Evolutionary conservation across 2,888 invertebrate genomes (phyloP), one percentile per base, ranked within the genome.

Genomic region (Tromatobia lineatoria): DNA sequence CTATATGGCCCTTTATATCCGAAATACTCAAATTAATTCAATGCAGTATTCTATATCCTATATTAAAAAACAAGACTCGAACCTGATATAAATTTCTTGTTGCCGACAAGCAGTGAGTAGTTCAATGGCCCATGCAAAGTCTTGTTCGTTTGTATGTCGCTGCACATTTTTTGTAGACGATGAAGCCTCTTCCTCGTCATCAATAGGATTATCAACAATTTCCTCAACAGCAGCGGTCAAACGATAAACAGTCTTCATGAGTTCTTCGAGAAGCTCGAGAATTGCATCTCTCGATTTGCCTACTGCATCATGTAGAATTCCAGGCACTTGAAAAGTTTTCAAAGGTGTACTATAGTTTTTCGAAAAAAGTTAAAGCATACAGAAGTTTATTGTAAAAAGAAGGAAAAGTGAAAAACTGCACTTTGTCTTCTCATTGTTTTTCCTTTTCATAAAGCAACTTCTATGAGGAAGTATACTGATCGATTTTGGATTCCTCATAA

Each of bases 31-130:
- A 29, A 29, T 29, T 29, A 29, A 29, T 29, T 4, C 3, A 29
- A 29, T 29, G 29, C 29, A 29, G 29, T 29, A 29, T 29, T 29
- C 29, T 29, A 29, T 29, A 29, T 29, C 4, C 4, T 2, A 29
- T 29, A 29, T 47, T 47, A 23, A 10, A 20, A 52, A 52, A 20
- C 2, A 13, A 47, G 6, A 11, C 38, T 59, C 52, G 3, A 70
- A 94, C 94, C 96, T 95, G 1, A 95, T 94, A 85, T 95, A 95
- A 73, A 96, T 94, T 89, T 96, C 96, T 90, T 95, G 95, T 88
- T 96, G 96, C 0, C 96, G 94, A 88, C 94, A 95, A 84, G 95
- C 94, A 0, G 95, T 94, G 2, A 96, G 92, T 85, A 95, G 91
- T 70, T 95, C 94, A 88, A 95, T 95, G 1, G 95, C 90, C 86